Evolutionary conservation across 2,888 invertebrate genomes (phyloP).

Genomic region (Netelia inedita): DNA sequence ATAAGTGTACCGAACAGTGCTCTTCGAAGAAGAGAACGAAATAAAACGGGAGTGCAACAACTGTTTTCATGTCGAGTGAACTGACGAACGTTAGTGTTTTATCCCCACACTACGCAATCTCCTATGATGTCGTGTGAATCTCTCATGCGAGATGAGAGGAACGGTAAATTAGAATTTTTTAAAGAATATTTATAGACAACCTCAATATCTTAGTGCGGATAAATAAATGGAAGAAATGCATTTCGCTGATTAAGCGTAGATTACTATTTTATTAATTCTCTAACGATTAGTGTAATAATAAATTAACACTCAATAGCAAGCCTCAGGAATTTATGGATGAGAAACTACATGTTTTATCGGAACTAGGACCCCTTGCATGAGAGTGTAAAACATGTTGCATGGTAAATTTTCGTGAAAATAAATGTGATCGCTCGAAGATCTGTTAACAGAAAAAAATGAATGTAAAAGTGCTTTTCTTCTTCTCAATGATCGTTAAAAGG

Average conservation of each 20-base stretch:
- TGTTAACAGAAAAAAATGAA: too few relatives aligned
- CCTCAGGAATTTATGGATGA: too few relatives aligned
- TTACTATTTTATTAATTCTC: background rate
- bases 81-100: conserved; percentile 13
- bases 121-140: conserved; percentile 23
- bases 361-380: too few relatives aligned
- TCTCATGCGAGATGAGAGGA: background rate
- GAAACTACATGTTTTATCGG: too few relatives aligned
- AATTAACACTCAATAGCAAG: background rate
- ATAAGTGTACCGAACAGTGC: conserved; percentile 12
- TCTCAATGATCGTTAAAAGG: conserved; percentile 2
- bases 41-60: conserved; percentile 19
- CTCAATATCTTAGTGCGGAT: background rate
- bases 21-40: conserved; percentile 14
- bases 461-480: conserved; percentile 6
- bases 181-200: background rate
- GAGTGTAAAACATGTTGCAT: too few relatives aligned
- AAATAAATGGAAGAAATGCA: background rate
- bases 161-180: conserved; percentile 5
- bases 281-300: background rate
- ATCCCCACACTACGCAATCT: conserved; percentile 10
- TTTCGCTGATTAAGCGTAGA: background rate
- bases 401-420: too few relatives aligned
- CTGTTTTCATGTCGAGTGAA: conserved; percentile 28
- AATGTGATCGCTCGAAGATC: too few relatives aligned